A percentile compares a stretch with the other conserved stretches of the same genome.
These are phyloP conservation scores for Scartelaos histophorus DNA, from an alignment of 2,113 vertebrate species.

Conservation along the genomic window DNA sequence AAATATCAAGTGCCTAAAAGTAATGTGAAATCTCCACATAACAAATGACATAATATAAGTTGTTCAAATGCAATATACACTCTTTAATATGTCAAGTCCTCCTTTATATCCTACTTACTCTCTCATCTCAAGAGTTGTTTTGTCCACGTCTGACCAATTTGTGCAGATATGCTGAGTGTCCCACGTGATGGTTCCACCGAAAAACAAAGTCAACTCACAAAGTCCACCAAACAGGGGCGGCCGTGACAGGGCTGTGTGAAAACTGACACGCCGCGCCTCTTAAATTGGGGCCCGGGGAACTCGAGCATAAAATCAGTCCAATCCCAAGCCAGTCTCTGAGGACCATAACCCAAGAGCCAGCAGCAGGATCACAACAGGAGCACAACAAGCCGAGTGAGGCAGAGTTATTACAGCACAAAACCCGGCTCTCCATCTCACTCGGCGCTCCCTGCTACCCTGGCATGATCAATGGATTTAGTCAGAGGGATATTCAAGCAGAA, in stretches of 20 bases:
- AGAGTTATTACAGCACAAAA: constrained; percentile 99
- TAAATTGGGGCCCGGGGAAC: constrained; percentile 97
- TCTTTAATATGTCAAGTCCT: not conserved
- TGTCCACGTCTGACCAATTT: constrained; percentile 65
- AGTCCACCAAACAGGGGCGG: constrained; percentile 64
- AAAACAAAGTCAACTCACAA: constrained; percentile 52
- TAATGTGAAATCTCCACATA: not conserved
- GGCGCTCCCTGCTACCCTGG: constrained; percentile 89
- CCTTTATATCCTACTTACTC: not conserved
- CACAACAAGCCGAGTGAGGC: constrained; percentile 96
- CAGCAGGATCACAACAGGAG: constrained; percentile 97
- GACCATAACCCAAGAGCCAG: constrained; percentile 87
- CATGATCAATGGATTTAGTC: constrained; percentile 99
- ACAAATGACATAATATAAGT: not conserved
- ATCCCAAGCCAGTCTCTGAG: constrained; percentile 91
- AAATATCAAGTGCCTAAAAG: too few species aligned
- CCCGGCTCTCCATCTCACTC: constrained; percentile 87
- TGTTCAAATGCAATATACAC: not conserved
- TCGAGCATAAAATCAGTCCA: constrained; percentile 99
- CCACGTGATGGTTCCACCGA: constrained; percentile 64
- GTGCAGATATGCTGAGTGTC: constrained; percentile 61
- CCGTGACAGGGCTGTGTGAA: constrained; percentile 96
- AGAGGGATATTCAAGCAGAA: constrained; percentile 99
- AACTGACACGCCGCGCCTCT: constrained; percentile 97
- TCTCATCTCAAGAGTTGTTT: not conserved